A percentile compares a stretch with the other conserved stretches of the same genome.
Conservation (phyloP, 2,888 invertebrate species). For the Stratiomys singularior region DNA sequence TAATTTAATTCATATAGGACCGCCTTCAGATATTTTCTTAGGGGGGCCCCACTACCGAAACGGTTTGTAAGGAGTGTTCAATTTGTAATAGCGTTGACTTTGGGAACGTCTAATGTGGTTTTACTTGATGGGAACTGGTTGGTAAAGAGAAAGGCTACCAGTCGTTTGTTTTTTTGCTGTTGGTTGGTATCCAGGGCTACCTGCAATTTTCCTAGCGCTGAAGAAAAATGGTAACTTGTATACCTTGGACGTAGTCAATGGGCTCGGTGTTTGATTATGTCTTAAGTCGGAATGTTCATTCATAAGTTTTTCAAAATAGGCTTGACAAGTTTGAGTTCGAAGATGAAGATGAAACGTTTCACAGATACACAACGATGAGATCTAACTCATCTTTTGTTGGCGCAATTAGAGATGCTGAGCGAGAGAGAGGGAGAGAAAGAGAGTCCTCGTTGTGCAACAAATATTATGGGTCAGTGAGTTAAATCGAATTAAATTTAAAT, state of each 20-base stretch:
- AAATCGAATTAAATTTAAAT: conserved; percentile 24
- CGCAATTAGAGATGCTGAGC: not conserved
- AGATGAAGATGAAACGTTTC: not conserved
- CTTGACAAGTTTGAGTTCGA: not conserved
- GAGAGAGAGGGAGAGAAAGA: too few relatives aligned
- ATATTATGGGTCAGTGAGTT: conserved; percentile 11
- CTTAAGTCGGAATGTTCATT: conserved; percentile 34
- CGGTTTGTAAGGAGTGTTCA: not conserved
- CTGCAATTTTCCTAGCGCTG: not conserved
- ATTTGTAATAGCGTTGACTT: not conserved
- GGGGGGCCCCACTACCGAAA: too few relatives aligned
- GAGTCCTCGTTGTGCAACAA: not conserved
- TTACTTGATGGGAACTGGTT: conserved; percentile 28
- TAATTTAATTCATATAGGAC: conserved; percentile 6
- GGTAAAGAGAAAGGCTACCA: conserved; percentile 38
- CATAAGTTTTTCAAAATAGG: conserved; percentile 6
- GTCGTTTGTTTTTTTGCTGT: conserved; percentile 10
- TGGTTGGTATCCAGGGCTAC: conserved; percentile 26
- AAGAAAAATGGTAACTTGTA: not conserved
- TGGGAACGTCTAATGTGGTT: conserved; percentile 17
- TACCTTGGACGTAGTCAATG: conserved; percentile 8
- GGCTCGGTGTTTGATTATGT: not conserved
- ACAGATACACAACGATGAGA: not conserved
- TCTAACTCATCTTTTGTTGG: not conserved
- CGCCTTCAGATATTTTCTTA: conserved; percentile 7